Evolutionary conservation across 2,113 vertebrate genomes (phyloP).

Genomic region (Myxocyprinus asiaticus): DNA sequence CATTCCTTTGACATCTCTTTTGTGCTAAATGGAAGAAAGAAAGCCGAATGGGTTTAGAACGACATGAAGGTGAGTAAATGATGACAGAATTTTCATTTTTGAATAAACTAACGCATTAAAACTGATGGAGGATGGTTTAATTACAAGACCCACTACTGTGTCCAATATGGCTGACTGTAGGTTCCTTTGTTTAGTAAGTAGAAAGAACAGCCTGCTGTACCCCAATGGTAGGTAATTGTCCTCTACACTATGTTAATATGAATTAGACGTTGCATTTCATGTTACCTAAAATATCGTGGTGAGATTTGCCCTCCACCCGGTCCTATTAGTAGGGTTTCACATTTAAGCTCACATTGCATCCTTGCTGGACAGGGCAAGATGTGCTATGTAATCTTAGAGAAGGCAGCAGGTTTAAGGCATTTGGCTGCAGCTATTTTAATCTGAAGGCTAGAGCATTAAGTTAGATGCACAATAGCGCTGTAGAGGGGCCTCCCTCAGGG

Average conservation of each 20-base stretch:
- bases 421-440: conserved; percentile 53
- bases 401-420: conserved; percentile 39
- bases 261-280: conserved; percentile 26
- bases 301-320: conserved; percentile 4
- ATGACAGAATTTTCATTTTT: no score
- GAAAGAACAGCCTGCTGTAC: not conserved
- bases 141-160: not conserved
- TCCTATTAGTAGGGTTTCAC: conserved; percentile 1
- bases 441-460: conserved; percentile 42
- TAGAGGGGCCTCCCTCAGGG: conserved; percentile 39
- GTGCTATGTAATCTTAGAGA: conserved; percentile 48
- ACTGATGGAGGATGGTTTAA: conserved; percentile 25
- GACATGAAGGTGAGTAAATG: no score
- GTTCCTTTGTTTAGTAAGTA: not conserved
- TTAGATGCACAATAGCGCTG: conserved; percentile 21
- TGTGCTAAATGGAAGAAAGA: no score
- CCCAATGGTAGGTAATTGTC: not conserved
- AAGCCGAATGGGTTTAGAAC: no score
- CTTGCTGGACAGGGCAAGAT: conserved; percentile 32
- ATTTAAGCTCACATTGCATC: conserved; percentile 23
- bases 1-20: no score
- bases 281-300: conserved; percentile 13
- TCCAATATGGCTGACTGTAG: not conserved
- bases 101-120: not conserved
- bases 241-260: conserved; percentile 32